Evolutionary conservation across 2,113 vertebrate genomes (phyloP), one percentile per base, ranked within the genome.

Genomic region (Nothoprocta perdicaria): DNA sequence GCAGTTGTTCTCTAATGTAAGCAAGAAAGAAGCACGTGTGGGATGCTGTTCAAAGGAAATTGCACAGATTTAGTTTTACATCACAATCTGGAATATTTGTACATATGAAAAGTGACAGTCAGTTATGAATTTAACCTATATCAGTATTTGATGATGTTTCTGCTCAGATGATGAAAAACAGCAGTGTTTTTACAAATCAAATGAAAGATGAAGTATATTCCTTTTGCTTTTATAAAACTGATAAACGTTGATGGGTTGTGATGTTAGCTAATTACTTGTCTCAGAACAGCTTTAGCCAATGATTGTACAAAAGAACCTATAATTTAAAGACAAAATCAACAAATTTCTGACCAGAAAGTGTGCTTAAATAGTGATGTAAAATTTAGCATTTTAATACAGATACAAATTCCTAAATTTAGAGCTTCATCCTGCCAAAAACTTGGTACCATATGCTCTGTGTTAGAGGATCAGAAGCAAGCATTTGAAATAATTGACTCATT

Each of bases 381-480:
- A 75, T 8, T 67, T 85, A 87, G 67, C 31, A 58, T 88, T 95
- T 95, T 90, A 93, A 95, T 90, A 84, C 92, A 95, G 88, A 93
- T 89, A 84, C 38, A 88, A 88, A 88, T 48, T 95, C 57, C 95
- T 97, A 97, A 96, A 97, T 97, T 97, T 97, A 97, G 95, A 73
- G 57, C 83, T 76, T 50, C 91, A 61, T 91, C 90, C 86, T 96
- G 95, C 89, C 92, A 95, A 81, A 96, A 95, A 89, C 86, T 85
- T 90, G 80, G 80, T 94, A 90, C 94, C 97, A 95, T 96, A 95
- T 97, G 94, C 75, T 97, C 48, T 88, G 91, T 95, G 95, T 95
- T 96, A 94, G 73, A 89, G 46, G 94, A 87, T 88, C 79, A 78
- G 93, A 95, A 93, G 93, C 14, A 14, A n/a, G 27, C 74, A 88